These are phyloP conservation scores for Luscinia luscinia DNA, from an alignment of 2,797 vertebrate species.

Conservation along the genomic window DNA sequence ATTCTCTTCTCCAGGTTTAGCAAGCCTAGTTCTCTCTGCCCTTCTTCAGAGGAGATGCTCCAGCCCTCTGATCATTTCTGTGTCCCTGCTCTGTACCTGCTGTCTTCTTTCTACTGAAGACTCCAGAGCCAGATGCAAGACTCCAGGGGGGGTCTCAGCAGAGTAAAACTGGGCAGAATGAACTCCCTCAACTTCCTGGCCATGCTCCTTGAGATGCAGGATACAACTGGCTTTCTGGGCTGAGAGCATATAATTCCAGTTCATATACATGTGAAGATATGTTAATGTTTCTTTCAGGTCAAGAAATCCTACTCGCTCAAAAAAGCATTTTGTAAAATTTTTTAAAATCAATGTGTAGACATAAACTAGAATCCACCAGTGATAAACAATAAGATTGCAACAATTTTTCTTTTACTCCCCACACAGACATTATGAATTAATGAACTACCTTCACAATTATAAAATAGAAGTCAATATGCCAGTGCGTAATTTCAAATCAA, in stretches of 20 bases:
- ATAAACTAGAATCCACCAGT: not conserved
- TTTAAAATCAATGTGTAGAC: not conserved
- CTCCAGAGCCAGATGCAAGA: not conserved
- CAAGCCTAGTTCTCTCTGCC: not conserved
- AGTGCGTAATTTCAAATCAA: not conserved
- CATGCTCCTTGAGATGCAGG: fast-evolving
- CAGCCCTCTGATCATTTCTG: not conserved
- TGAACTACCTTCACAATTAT: not conserved
- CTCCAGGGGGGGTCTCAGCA: not conserved
- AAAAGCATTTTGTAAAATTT: not conserved
- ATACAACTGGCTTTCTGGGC: not conserved
- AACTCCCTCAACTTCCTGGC: fast-evolving
- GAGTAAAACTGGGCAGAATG: not conserved
- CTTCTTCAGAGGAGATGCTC: not conserved
- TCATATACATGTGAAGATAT: not conserved
- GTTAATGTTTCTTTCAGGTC: not conserved
- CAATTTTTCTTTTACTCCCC: not conserved
- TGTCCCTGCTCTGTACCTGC: not conserved
- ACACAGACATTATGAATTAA: not conserved
- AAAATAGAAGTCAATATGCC: not conserved
- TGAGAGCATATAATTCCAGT: fast-evolving
- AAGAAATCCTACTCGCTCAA: not conserved
- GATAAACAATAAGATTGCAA: not conserved
- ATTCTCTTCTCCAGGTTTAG: not conserved
- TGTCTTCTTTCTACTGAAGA: not conserved